Evolutionary conservation across 2,888 invertebrate genomes (phyloP).

Genomic region (Drosophila aldrichi): DNA sequence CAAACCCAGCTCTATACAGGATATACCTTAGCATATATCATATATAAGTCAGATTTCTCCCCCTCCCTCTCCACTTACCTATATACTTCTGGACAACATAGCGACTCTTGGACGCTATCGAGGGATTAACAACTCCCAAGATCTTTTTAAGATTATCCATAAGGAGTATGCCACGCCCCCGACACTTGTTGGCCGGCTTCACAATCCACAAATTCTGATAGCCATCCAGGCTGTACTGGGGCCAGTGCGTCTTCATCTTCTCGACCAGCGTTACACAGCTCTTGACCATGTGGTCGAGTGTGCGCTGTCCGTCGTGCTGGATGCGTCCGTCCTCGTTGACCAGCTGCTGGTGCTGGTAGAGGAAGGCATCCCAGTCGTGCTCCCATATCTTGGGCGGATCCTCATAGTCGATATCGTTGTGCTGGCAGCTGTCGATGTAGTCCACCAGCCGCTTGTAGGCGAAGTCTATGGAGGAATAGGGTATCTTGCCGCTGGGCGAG

Average conservation of each 20-base stretch:
- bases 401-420: conserved; percentile 89
- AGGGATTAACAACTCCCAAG: conserved; percentile 89
- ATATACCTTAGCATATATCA: background rate
- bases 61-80: conserved; percentile 87
- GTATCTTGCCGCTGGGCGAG: conserved; percentile 88
- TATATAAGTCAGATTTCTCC: background rate
- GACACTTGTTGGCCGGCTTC: conserved; percentile 96
- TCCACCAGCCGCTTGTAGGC: conserved; percentile 92
- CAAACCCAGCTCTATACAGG: background rate
- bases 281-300: conserved; percentile 75
- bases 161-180: conserved; percentile 95
- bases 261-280: conserved; percentile 88
- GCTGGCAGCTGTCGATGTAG: conserved; percentile 90
- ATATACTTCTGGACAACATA: conserved; percentile 98
- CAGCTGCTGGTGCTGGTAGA: conserved; percentile 89
- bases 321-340: conserved; percentile 89
- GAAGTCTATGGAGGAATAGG: conserved; percentile 91
- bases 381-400: conserved; percentile 89
- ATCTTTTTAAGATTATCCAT: conserved; percentile 95
- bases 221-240: conserved; percentile 93
- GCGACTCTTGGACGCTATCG: conserved; percentile 89
- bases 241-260: conserved; percentile 90
- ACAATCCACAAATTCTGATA: conserved; percentile 96
- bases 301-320: conserved; percentile 77
- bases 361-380: conserved; percentile 95